phyloP scores from a whole-genome alignment of 37 sponge, comb jelly and placozoan genomes.

The Amphimedon queenslandica region DNA sequence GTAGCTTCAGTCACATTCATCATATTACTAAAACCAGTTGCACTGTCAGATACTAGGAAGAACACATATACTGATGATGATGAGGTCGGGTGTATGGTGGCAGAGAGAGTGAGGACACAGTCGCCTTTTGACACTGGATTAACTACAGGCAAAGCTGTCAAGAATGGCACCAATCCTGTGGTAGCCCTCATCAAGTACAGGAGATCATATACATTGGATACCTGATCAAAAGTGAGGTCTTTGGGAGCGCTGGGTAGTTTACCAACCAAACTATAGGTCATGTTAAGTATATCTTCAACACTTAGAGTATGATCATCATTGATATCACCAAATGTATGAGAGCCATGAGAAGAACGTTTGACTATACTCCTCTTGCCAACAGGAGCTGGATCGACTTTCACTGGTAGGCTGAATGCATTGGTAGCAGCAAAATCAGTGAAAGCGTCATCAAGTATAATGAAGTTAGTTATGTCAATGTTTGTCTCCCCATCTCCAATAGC shows the following conservation, averaged over 20 bases:
- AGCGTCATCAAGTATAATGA: neutral
- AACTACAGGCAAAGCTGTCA: neutral
- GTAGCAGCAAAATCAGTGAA: neutral
- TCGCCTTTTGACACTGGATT: neutral
- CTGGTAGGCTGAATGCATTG: neutral
- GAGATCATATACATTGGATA: constrained; percentile 24
- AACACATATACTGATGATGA: neutral
- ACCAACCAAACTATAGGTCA: neutral
- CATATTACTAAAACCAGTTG: neutral
- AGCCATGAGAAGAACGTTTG: neutral
- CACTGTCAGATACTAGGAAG: neutral
- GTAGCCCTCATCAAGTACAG: constrained; percentile 24
- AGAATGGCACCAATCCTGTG: constrained; percentile 30
- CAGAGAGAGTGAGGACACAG: constrained; percentile 24
- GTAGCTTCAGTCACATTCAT: neutral
- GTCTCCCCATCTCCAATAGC: constrained; percentile 4
- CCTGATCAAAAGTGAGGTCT: constrained; percentile 32
- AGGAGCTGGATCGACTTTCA: neutral
- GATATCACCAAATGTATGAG: neutral
- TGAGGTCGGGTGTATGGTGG: neutral
- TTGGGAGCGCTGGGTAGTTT: too few relatives aligned
- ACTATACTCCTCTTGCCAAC: neutral
- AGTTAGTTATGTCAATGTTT: neutral
- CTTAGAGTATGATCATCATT: neutral
- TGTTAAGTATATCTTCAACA: neutral